These are phyloP conservation scores for Ptiloglossa arizonensis DNA, from an alignment of 1,140 invertebrate species.

Conservation along the genomic window DNA sequence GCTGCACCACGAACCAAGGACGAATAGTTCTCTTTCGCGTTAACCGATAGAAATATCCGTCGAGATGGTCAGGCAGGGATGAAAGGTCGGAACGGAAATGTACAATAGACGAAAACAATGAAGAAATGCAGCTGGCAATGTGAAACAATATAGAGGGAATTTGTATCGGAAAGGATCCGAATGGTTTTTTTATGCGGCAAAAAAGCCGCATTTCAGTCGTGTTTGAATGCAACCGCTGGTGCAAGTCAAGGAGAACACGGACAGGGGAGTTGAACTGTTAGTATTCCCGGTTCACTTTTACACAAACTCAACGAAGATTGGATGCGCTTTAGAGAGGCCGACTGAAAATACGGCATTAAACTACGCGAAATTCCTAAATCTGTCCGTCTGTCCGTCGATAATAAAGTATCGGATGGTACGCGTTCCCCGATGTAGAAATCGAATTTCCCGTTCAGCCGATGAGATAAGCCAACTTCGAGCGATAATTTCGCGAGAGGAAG, in stretches of 20 bases:
- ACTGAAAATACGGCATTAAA: conserved; percentile 60
- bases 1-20: neutral
- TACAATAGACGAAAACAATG: conserved; percentile 39
- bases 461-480: conserved; percentile 29
- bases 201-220: conserved; percentile 56
- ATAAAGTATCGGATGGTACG: conserved; percentile 56
- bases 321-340: conserved; percentile 61
- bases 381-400: conserved; percentile 13
- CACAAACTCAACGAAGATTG: conserved; percentile 64
- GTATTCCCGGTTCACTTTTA: conserved; percentile 29
- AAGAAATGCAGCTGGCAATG: conserved; percentile 52
- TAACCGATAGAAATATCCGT: conserved; percentile 33
- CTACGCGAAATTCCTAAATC: conserved; percentile 26
- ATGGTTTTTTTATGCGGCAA: conserved; percentile 46
- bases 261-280: conserved; percentile 31
- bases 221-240: conserved; percentile 64
- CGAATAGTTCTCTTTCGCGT: conserved; percentile 15
- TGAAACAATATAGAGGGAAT: conserved; percentile 37
- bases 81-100: conserved; percentile 23
- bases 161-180: conserved; percentile 11
- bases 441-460: conserved; percentile 44
- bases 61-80: conserved; percentile 22
- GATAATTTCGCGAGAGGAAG: conserved; percentile 7
- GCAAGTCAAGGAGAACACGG: conserved; percentile 45
- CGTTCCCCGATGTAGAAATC: conserved; percentile 42